Percentiles rank a stretch among this genome's conserved stretches.
Conservation (phyloP, 2,888 invertebrate species). For the Eurytoma californica region DNA sequence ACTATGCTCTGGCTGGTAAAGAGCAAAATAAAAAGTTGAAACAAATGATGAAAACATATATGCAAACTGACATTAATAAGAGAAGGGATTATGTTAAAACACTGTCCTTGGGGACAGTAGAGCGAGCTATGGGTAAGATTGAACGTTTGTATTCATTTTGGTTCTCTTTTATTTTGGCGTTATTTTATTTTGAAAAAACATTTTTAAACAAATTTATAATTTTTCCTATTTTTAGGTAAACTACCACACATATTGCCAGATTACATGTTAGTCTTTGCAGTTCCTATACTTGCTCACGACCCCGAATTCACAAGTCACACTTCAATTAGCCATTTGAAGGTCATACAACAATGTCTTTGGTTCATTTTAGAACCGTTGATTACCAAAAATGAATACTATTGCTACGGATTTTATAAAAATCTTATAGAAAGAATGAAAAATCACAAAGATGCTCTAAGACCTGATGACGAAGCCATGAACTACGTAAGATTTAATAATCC, state of each 20-base stretch:
- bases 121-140: constrained; percentile 71
- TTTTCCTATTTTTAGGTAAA: constrained; percentile 76
- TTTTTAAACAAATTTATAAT: background rate
- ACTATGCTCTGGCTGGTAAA: constrained; percentile 92
- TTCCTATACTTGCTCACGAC: constrained; percentile 96
- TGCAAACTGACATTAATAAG: constrained; percentile 91
- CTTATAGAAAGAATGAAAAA: constrained; percentile 96
- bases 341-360: constrained; percentile 91
- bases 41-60: constrained; percentile 84
- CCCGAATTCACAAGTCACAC: constrained; percentile 87
- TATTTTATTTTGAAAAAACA: background rate
- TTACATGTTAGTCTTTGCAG: constrained; percentile 97
- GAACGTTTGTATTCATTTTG: constrained; percentile 39
- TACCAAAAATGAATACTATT: constrained; percentile 94
- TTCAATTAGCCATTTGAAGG: constrained; percentile 86
- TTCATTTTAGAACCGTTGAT: constrained; percentile 96
- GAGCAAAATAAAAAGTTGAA: constrained; percentile 89
- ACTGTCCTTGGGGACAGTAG: constrained; percentile 82
- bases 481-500: constrained; percentile 79
- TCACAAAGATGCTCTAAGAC: constrained; percentile 91
- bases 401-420: constrained; percentile 95
- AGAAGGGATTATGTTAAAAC: constrained; percentile 94
- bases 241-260: constrained; percentile 94
- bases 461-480: constrained; percentile 89
- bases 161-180: background rate